Evolutionary conservation across 2,888 invertebrate genomes (phyloP).

Genomic region (Copidosoma aretas): DNA sequence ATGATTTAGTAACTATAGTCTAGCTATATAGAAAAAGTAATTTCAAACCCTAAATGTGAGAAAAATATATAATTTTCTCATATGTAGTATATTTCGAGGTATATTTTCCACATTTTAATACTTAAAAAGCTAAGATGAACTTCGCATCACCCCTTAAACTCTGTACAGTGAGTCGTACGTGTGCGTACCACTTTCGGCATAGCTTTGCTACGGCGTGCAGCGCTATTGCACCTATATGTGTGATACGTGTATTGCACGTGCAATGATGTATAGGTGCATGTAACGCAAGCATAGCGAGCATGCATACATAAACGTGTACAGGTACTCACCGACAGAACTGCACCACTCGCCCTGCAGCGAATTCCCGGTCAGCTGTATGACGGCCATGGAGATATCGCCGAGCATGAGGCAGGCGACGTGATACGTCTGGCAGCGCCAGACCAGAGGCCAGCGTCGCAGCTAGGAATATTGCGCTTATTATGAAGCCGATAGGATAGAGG

Average conservation of each 20-base stretch:
- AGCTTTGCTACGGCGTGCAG: background rate
- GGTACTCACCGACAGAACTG: slow-evolving; percentile 73
- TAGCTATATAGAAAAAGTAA: too few species aligned
- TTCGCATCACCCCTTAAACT: too few species aligned
- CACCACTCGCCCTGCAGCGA: slow-evolving; percentile 70
- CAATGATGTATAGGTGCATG: too few species aligned
- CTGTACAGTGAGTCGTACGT: background rate
- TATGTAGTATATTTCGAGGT: too few species aligned
- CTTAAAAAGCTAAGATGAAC: too few species aligned
- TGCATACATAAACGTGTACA: background rate
- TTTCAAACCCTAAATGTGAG: too few species aligned
- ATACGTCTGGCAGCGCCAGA: slow-evolving; percentile 86
- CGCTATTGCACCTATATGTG: background rate
- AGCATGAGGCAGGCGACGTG: slow-evolving; percentile 84
- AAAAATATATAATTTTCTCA: too few species aligned
- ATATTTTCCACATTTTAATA: too few species aligned
- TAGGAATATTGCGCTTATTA: slow-evolving; percentile 82
- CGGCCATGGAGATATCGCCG: slow-evolving; percentile 80
- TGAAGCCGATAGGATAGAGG: slow-evolving; percentile 78
- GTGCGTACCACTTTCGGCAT: background rate
- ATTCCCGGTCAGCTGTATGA: slow-evolving; percentile 75
- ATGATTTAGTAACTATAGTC: too few species aligned
- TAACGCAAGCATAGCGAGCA: background rate
- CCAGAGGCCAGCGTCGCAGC: slow-evolving; percentile 82
- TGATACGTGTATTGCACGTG: too few species aligned